Evolutionary conservation across 1,140 invertebrate species (phyloP).

Genomic region (Teleogryllus occipitalis): DNA sequence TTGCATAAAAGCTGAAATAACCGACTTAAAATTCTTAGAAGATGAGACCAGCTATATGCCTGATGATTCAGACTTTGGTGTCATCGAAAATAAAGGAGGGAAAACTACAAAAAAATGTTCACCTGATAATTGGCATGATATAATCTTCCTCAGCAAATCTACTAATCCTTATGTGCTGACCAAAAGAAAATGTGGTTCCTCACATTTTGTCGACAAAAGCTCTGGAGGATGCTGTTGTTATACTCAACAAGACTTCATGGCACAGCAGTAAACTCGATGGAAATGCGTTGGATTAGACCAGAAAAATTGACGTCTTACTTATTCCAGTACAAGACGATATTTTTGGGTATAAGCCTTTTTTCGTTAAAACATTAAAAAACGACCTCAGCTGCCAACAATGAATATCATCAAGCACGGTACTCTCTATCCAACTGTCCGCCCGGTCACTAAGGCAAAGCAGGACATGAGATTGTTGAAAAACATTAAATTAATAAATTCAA

Average conservation of each 20-base stretch:
- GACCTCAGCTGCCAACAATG: background rate
- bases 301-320: background rate
- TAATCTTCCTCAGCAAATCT: background rate
- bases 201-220: background rate
- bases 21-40: background rate
- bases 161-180: background rate
- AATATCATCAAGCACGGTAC: background rate
- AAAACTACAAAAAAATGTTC: background rate
- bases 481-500: no score
- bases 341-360: background rate
- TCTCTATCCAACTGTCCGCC: background rate
- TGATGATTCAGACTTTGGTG: background rate
- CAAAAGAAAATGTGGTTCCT: background rate
- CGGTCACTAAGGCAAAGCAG: background rate
- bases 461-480: background rate
- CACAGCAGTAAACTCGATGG: background rate
- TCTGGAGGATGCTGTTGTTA: background rate
- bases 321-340: background rate
- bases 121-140: background rate
- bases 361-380: background rate
- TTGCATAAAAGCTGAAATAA: conserved; percentile 7
- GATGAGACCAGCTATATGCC: background rate
- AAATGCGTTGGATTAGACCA: background rate
- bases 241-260: background rate
- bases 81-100: conserved; percentile 5